A percentile compares a stretch with the other conserved stretches of the same genome.
phyloP scores from a whole-genome alignment of 2,888 invertebrate genomes.

The Cistogaster globosa region DNA sequence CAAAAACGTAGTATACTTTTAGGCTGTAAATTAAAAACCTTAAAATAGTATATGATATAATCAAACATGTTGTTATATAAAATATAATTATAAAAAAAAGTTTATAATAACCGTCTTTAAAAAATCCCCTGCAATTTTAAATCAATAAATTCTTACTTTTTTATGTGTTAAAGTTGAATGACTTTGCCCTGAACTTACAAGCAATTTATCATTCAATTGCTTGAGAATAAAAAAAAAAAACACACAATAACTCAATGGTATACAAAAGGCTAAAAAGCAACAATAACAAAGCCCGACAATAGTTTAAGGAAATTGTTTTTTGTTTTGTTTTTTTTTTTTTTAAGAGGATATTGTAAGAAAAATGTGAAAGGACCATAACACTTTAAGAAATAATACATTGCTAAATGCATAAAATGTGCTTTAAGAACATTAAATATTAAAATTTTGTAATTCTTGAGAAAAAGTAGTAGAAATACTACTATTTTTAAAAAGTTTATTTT shows the following conservation, averaged over 20 bases:
- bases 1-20: slow-evolving; percentile 29
- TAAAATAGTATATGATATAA: not conserved
- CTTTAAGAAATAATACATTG: not conserved
- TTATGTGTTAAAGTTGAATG: slow-evolving; percentile 70
- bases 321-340: slow-evolving; percentile 29
- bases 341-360: slow-evolving; percentile 33
- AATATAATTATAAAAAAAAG: too few species aligned
- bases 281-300: slow-evolving; percentile 53
- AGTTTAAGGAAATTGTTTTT: slow-evolving; percentile 60
- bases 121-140: not conserved
- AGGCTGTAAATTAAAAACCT: not conserved
- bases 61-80: not conserved
- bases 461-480: too few species aligned
- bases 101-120: not conserved
- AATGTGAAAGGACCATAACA: slow-evolving; percentile 19
- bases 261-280: slow-evolving; percentile 52
- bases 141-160: slow-evolving; percentile 54
- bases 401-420: not conserved
- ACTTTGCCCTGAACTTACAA: slow-evolving; percentile 66
- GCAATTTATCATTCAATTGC: slow-evolving; percentile 64
- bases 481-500: too few species aligned
- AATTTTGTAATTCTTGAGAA: too few species aligned
- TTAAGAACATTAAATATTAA: not conserved
- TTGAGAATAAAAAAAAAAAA: slow-evolving; percentile 21
- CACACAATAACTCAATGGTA: slow-evolving; percentile 28